Base-by-base conservation (phyloP, 2,113 vertebrate species). In the Macrotis lagotis region DNA sequence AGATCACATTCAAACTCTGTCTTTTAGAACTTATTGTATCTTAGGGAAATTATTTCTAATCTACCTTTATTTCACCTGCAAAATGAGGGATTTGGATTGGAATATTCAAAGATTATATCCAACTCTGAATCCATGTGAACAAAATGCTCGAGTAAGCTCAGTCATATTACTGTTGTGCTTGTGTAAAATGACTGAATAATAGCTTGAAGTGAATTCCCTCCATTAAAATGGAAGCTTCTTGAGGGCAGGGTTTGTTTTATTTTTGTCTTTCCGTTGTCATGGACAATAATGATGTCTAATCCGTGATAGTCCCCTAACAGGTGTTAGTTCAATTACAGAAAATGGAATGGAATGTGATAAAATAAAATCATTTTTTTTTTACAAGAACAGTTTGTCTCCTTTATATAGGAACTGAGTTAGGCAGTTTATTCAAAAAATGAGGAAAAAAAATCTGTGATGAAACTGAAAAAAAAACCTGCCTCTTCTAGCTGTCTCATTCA, bases 381-480 rank as follows among this genome's bases (percentile, higher is more conserved):
- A 7, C 14, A 44, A 74, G 6, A 7, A 83, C n/a, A 24, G 6
- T 44, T 44, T 24, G 24, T 44, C 10, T 44, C 19, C n/a, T 25
- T 90, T 91, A 55, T n/a, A 52, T 11, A 94, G 48, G 93, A 11
- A 28, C 8, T 74, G 37, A 48, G 9, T 90, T 91, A 91, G 92
- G 52, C 90, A 24, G 51, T 90, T 91, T 95, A 94, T 90, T 6
- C 47, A 51, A 90, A 88, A 88, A 11, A 88, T 47, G 88, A 93
- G 50, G 16, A 90, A 83, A 53, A 50, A 12, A 26, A 59, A 92
- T 44, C n/a, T 88, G 1, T 14, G 8, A 24, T 44, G 88, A 90
- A 55, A 91, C 8, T 66, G 48, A 92, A 92, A 91, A 53, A 51
- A n/a, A 9, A 95, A 92, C 93, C 66, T 93, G 90, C 48, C 9